Evolutionary conservation across 2,888 invertebrate genomes (phyloP).

Genomic region (Drosophila borborema): DNA sequence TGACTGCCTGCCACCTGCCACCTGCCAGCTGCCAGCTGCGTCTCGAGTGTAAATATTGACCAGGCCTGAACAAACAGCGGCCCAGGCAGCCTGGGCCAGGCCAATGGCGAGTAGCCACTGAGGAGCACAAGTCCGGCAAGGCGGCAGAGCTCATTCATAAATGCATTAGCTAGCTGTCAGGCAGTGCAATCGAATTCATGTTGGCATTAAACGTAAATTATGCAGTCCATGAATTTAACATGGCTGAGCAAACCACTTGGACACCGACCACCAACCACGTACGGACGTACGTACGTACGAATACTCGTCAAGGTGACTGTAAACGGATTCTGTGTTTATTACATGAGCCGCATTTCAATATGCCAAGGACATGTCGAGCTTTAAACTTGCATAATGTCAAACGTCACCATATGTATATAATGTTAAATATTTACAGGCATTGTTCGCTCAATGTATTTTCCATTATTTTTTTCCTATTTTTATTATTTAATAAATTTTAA

Average conservation of each 20-base stretch:
- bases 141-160: conserved; percentile 69
- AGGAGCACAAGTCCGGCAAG: conserved; percentile 3
- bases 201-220: conserved; percentile 74
- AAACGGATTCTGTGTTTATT: conserved; percentile 72
- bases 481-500: not conserved
- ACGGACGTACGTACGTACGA: conserved; percentile 30
- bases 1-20: not conserved
- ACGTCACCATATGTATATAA: conserved; percentile 44
- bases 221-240: conserved; percentile 73
- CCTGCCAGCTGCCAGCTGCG: conserved; percentile 3
- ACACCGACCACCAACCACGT: conserved; percentile 45
- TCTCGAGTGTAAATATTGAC: conserved; percentile 57
- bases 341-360: conserved; percentile 66
- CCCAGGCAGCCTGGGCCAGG: conserved; percentile 1
- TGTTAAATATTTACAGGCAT: not conserved
- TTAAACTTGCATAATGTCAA: conserved; percentile 16
- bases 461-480: not conserved
- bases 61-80: conserved; percentile 42
- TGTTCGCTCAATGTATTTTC: not conserved
- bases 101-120: not conserved
- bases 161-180: conserved; percentile 66
- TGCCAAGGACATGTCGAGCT: conserved; percentile 48
- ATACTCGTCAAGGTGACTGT: conserved; percentile 70
- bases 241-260: conserved; percentile 66
- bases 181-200: conserved; percentile 72